Percentiles rank a stretch among this genome's conserved stretches.
Evolutionary conservation across 2,113 vertebrate genomes (phyloP).

Genomic region (Leucoraja erinaceus): DNA sequence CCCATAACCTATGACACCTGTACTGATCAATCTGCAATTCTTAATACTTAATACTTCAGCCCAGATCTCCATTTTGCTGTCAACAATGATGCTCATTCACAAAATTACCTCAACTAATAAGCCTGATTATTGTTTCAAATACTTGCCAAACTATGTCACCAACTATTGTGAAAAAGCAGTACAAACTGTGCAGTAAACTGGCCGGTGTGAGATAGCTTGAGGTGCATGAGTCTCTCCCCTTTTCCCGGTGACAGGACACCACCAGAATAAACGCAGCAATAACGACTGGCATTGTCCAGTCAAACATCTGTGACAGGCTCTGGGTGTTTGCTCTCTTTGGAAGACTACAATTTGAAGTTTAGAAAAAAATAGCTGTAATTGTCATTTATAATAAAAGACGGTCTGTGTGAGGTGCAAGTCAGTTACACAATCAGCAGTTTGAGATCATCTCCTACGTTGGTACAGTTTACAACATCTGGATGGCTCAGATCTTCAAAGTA

Average conservation of each 20-base stretch:
- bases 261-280: neutral
- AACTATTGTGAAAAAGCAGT: conserved; percentile 13
- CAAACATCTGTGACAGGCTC: neutral
- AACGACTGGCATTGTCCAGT: neutral
- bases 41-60: neutral
- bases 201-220: conserved; percentile 1
- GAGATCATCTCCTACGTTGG: conserved; percentile 32
- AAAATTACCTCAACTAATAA: neutral
- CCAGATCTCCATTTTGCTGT: neutral
- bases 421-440: conserved; percentile 32
- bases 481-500: neutral
- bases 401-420: conserved; percentile 10
- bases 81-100: neutral
- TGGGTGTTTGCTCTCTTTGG: neutral
- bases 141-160: conserved; percentile 21
- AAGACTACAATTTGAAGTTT: neutral
- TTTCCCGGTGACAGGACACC: neutral
- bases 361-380: neutral
- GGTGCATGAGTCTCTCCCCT: neutral
- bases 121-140: conserved; percentile 18
- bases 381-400: conserved; percentile 20
- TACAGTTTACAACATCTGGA: conserved; percentile 4
- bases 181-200: conserved; percentile 31
- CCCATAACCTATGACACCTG: too few species aligned
- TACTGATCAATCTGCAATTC: too few species aligned